These are phyloP conservation scores for Cydia fagiglandana DNA, from an alignment of 1,140 invertebrate genomes.

Conservation along the genomic window DNA sequence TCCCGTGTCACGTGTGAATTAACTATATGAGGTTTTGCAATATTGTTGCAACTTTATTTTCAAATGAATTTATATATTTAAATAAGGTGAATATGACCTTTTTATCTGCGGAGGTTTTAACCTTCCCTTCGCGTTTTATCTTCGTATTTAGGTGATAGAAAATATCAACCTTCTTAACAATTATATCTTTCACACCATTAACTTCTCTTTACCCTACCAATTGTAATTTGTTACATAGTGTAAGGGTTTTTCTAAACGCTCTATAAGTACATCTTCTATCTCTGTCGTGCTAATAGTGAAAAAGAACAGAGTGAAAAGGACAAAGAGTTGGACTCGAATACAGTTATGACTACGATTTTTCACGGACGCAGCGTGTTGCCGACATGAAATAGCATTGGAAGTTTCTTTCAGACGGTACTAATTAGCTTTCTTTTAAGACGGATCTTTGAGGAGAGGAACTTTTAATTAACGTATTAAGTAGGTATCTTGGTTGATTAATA, in stretches of 20 bases:
- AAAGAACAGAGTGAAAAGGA: background rate
- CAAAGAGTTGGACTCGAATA: background rate
- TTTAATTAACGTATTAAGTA: slow-evolving; percentile 27
- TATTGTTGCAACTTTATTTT: background rate
- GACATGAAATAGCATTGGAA: slow-evolving; percentile 22
- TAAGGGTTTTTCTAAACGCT: background rate
- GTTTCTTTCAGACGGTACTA: slow-evolving; percentile 18
- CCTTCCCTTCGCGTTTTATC: background rate
- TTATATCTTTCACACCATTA: background rate
- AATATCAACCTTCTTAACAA: background rate
- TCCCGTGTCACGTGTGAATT: background rate
- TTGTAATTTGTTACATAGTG: background rate
- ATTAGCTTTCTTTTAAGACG: slow-evolving; percentile 22
- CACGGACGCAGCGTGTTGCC: background rate
- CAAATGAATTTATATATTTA: too few relatives aligned
- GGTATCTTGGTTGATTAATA: background rate
- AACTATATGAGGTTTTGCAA: background rate
- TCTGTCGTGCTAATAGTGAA: background rate
- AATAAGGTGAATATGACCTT: too few relatives aligned
- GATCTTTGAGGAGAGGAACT: background rate
- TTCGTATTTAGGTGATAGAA: background rate
- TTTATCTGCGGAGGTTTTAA: too few relatives aligned
- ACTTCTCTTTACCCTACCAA: background rate
- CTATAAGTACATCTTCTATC: background rate
- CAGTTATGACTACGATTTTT: background rate